These are phyloP conservation scores for Parambassis ranga DNA, from an alignment of 2,797 vertebrate species.

Conservation along the genomic window DNA sequence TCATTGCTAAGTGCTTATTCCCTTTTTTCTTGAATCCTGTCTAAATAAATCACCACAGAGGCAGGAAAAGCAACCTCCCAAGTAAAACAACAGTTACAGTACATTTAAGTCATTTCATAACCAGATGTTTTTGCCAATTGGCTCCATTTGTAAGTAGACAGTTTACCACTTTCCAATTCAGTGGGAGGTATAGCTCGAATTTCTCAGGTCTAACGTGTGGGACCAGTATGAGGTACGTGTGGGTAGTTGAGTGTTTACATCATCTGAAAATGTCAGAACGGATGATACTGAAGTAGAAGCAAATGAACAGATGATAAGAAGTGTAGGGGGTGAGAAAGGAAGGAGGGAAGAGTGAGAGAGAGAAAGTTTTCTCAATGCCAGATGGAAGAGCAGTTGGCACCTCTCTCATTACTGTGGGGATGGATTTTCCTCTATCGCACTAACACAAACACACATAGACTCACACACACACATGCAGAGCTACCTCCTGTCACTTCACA, in stretches of 20 bases:
- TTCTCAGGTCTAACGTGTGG: constrained; percentile 52
- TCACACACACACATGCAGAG: constrained; percentile 51
- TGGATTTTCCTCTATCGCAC: constrained; percentile 64
- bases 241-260: constrained; percentile 62
- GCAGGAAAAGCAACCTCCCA: constrained; percentile 5
- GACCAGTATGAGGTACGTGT: constrained; percentile 40
- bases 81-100: constrained; percentile 4
- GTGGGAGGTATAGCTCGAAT: constrained; percentile 57
- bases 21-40: background rate
- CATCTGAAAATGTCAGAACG: constrained; percentile 65
- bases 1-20: too few species aligned
- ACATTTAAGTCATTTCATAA: constrained; percentile 35
- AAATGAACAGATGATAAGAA: constrained; percentile 70
- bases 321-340: constrained; percentile 57
- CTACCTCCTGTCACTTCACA: constrained; percentile 62
- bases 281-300: constrained; percentile 61
- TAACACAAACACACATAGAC: constrained; percentile 33
- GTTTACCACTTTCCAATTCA: constrained; percentile 41
- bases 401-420: constrained; percentile 79
- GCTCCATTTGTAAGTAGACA: constrained; percentile 31
- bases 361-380: constrained; percentile 74
- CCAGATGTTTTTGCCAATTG: constrained; percentile 61
- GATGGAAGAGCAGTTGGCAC: constrained; percentile 83
- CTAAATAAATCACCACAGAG: background rate
- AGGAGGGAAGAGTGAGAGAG: constrained; percentile 42